phyloP scores from a whole-genome alignment of 2,888 invertebrate genomes.

The Folsomia candida region DNA sequence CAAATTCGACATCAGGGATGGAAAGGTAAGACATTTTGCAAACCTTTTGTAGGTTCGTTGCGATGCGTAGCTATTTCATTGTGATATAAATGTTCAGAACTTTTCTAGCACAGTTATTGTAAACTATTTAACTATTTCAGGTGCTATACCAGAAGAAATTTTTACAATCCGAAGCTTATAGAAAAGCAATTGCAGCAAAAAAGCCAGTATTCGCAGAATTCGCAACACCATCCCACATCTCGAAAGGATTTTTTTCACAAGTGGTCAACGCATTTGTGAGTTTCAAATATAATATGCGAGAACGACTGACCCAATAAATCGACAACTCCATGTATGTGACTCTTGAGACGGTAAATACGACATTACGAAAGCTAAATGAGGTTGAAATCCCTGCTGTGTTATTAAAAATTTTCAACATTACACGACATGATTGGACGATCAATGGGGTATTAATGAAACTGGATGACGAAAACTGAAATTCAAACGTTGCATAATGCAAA shows the following conservation, averaged over 20 bases:
- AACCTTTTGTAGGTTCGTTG: too few relatives aligned
- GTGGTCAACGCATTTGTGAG: slow-evolving; percentile 53
- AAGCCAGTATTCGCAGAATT: slow-evolving; percentile 57
- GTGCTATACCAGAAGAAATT: slow-evolving; percentile 51
- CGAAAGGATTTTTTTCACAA: slow-evolving; percentile 57
- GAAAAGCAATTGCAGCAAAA: slow-evolving; percentile 55
- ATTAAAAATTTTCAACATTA: too few relatives aligned
- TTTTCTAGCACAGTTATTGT: background rate
- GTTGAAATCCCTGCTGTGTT: too few relatives aligned
- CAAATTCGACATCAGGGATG: slow-evolving; percentile 56
- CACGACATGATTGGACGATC: too few relatives aligned
- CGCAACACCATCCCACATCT: slow-evolving; percentile 57
- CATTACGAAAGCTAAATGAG: too few relatives aligned
- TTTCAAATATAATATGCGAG: slow-evolving; percentile 18
- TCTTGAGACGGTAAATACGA: too few relatives aligned
- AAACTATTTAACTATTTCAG: background rate
- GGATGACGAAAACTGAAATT: too few relatives aligned
- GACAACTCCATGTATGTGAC: slow-evolving; percentile 1
- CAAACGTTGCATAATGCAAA: too few relatives aligned
- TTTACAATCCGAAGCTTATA: slow-evolving; percentile 56
- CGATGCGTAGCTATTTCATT: too few relatives aligned
- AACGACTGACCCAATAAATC: background rate
- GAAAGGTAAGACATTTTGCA: slow-evolving; percentile 51
- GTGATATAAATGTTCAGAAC: background rate
- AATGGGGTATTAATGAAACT: too few relatives aligned